phyloP scores from a whole-genome alignment of 2,888 invertebrate species.

The Cyrtodaria siliqua region DNA sequence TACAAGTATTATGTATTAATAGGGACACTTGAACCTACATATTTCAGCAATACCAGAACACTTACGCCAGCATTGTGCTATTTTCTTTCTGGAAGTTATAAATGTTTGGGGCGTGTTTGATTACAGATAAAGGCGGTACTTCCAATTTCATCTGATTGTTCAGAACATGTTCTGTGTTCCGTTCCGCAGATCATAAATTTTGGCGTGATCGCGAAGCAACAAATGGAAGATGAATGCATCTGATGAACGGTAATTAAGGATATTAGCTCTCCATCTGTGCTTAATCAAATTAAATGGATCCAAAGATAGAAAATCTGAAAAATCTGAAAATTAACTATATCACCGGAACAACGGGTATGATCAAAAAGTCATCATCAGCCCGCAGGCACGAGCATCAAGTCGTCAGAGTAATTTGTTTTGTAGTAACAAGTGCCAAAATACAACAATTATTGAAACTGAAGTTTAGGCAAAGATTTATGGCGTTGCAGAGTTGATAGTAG shows the following conservation, averaged over 20 bases:
- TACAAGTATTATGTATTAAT: too few relatives aligned
- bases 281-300: constrained; percentile 25
- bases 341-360: too few relatives aligned
- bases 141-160: constrained; percentile 8
- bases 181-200: constrained; percentile 22
- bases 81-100: background rate
- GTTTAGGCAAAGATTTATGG: too few relatives aligned
- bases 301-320: constrained; percentile 26
- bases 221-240: constrained; percentile 38
- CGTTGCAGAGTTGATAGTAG: too few relatives aligned
- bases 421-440: constrained; percentile 2
- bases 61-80: too few relatives aligned
- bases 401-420: constrained; percentile 18
- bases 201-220: constrained; percentile 9
- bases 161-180: constrained; percentile 23
- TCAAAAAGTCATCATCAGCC: background rate
- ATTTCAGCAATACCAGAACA: too few relatives aligned
- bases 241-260: constrained; percentile 33
- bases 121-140: constrained; percentile 2
- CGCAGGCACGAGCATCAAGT: constrained; percentile 20
- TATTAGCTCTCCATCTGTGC: constrained; percentile 51
- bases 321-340: background rate
- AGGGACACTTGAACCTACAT: too few relatives aligned
- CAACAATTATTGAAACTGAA: too few relatives aligned
- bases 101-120: constrained; percentile 4